These are phyloP conservation scores for Zaprionus davidi DNA, from an alignment of 1,140 invertebrate species.

Conservation along the genomic window DNA sequence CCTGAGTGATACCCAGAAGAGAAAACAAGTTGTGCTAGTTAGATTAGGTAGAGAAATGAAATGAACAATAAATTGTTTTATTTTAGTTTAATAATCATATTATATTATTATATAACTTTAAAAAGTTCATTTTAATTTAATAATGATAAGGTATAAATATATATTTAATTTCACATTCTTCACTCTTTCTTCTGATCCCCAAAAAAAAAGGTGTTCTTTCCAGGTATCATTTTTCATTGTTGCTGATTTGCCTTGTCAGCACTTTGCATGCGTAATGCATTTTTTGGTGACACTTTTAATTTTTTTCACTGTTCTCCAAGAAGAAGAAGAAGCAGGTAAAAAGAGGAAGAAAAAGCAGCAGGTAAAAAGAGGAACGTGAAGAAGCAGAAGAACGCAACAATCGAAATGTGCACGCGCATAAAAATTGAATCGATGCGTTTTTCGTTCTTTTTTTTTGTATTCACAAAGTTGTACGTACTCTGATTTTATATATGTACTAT, in stretches of 20 bases:
- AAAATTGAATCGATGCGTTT: conserved; percentile 63
- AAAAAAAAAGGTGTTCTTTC: no score
- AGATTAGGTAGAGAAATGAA: neutral
- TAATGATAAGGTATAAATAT: no score
- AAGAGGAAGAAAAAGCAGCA: neutral
- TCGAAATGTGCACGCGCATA: conserved; percentile 38
- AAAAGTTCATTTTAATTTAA: no score
- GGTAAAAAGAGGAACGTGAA: neutral
- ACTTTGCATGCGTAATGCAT: conserved; percentile 63
- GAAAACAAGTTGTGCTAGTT: no score
- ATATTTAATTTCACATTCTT: neutral
- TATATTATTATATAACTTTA: no score
- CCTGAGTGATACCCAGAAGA: no score
- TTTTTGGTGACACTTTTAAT: conserved; percentile 48
- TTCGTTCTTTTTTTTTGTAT: conserved; percentile 48
- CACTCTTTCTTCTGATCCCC: neutral
- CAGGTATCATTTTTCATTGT: conserved; percentile 12
- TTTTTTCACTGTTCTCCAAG: conserved; percentile 6
- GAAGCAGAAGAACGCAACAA: conserved; percentile 12
- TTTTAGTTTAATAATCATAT: no score
- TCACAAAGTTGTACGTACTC: conserved; percentile 9
- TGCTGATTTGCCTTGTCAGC: conserved; percentile 59
- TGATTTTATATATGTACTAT: conserved; percentile 13
- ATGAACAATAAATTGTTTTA: no score
- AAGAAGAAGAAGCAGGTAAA: conserved; percentile 4